A percentile compares a stretch with the other conserved stretches of the same genome.
phyloP scores from a whole-genome alignment of 1,140 invertebrate genomes.

The Palaemon carinicauda region DNA sequence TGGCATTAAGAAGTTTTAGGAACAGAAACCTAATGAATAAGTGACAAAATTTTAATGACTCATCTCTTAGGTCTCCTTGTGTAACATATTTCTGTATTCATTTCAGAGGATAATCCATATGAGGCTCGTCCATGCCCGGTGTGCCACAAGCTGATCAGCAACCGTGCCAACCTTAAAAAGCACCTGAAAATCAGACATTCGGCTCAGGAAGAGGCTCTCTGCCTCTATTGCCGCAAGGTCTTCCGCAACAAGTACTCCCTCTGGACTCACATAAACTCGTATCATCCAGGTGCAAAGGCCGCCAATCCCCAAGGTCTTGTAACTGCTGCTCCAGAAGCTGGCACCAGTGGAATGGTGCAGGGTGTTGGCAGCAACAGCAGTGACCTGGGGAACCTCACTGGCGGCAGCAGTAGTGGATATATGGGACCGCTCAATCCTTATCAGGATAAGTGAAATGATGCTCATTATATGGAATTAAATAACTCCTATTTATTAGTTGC shows the following conservation, averaged over 20 bases:
- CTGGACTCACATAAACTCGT: constrained; percentile 64
- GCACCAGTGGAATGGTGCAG: background rate
- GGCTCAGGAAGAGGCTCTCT: constrained; percentile 67
- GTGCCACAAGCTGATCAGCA: constrained; percentile 66
- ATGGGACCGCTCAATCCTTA: constrained; percentile 12
- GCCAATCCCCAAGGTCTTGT: background rate
- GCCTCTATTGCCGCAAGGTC: constrained; percentile 60
- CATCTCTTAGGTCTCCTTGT: background rate
- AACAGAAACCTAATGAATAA: too few species aligned
- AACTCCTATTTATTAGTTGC: background rate
- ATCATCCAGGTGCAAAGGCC: constrained; percentile 61
- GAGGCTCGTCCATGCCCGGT: constrained; percentile 64
- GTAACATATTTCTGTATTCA: background rate
- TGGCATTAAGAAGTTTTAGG: too few species aligned
- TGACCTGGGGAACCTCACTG: background rate
- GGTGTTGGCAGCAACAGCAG: background rate
- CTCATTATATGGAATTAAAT: constrained; percentile 16
- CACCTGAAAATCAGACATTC: constrained; percentile 65
- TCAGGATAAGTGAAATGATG: background rate
- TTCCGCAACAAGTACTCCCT: constrained; percentile 62
- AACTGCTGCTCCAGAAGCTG: background rate
- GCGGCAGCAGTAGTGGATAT: constrained; percentile 35
- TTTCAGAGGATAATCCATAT: constrained; percentile 59
- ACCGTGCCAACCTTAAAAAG: constrained; percentile 65
- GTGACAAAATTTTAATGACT: too few species aligned